Evolutionary conservation across 2,113 vertebrate genomes (phyloP).

Genomic region (Hiodon tergisus): DNA sequence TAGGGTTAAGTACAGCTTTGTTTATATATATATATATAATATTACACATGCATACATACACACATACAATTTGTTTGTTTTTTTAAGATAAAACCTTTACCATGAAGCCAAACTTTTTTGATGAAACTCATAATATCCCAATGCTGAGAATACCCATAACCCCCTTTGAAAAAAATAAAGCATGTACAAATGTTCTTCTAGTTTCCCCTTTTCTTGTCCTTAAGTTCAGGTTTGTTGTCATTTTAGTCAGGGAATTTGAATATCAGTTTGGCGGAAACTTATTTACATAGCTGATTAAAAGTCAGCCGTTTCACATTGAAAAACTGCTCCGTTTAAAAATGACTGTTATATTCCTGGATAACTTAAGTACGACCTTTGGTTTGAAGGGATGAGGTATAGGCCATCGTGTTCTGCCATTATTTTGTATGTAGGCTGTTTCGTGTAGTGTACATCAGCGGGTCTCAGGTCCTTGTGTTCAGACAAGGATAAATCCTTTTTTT

Average conservation of each 20-base stretch:
- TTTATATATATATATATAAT: background rate
- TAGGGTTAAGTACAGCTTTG: background rate
- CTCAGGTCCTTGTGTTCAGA: background rate
- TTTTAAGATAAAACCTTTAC: background rate
- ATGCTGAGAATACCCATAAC: background rate
- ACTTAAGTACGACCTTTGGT: background rate
- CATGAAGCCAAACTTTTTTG: too few species aligned
- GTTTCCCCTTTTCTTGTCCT: background rate
- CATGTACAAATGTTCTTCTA: background rate
- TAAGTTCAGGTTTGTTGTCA: background rate
- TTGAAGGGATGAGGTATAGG: background rate
- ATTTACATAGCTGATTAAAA: background rate
- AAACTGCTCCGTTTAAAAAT: constrained; percentile 3
- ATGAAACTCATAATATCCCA: background rate
- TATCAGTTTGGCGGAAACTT: background rate
- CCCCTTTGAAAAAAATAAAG: too few species aligned
- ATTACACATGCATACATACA: too few species aligned
- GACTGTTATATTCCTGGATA: background rate
- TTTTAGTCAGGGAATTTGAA: background rate
- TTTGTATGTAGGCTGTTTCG: background rate
- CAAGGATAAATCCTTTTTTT: too few species aligned
- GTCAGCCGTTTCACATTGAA: background rate
- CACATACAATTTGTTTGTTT: too few species aligned
- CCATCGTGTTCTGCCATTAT: background rate
- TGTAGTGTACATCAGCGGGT: background rate